Evolutionary conservation across 1,140 invertebrate genomes (phyloP).

Genomic region (Holcopasites calliopsidis): DNA sequence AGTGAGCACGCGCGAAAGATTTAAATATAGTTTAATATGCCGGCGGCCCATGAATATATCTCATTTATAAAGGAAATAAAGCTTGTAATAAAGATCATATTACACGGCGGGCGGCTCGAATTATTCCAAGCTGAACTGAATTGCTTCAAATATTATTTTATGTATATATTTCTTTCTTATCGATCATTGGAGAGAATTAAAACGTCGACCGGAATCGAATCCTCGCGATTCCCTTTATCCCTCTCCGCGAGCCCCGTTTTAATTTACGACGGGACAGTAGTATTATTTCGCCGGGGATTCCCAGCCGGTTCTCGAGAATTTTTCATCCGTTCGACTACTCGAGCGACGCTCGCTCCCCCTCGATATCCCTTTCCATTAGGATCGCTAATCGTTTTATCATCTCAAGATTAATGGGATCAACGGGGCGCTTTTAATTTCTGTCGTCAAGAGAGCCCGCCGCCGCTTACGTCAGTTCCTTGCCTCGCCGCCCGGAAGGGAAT

Average conservation of each 20-base stretch:
- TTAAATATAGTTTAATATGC: too few relatives aligned
- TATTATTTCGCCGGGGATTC: conserved; percentile 42
- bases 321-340: conserved; percentile 43
- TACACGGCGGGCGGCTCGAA: too few relatives aligned
- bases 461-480: conserved; percentile 46
- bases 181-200: not conserved
- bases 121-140: too few relatives aligned
- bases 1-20: too few relatives aligned
- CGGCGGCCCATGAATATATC: too few relatives aligned
- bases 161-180: not conserved
- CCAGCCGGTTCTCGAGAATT: conserved; percentile 32
- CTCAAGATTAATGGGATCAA: conserved; percentile 60
- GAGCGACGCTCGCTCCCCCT: conserved; percentile 23
- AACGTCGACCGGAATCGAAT: too few relatives aligned
- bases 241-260: conserved; percentile 20
- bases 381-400: conserved; percentile 62
- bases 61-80: too few relatives aligned
- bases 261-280: conserved; percentile 42
- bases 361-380: conserved; percentile 50
- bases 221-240: not conserved
- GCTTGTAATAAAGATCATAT: too few relatives aligned
- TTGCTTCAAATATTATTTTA: too few relatives aligned
- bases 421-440: conserved; percentile 58
- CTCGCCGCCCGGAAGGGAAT: conserved; percentile 20
- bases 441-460: conserved; percentile 45